Base-by-base conservation (phyloP, 2,113 vertebrate genomes). In the Tautogolabrus adspersus region DNA sequence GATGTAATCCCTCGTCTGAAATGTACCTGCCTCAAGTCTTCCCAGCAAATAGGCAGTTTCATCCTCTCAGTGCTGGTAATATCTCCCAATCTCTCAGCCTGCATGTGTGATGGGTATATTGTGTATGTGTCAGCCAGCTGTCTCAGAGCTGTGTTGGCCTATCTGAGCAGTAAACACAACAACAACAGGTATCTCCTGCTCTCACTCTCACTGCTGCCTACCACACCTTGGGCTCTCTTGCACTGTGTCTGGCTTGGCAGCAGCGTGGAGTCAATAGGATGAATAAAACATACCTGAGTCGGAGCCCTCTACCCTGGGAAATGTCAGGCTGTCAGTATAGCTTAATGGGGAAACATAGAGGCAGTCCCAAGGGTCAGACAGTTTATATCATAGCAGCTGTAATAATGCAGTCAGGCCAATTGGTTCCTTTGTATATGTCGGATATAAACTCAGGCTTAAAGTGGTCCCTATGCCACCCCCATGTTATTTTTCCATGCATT, bases 231-330 rank as follows among this genome's bases (percentile, higher is more conserved):
- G 80, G 69, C 85, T 77, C 19, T 79, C 59, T 88, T 77, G 73
- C 81, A 81, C 65, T 70, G 55, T 85, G 79, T 88, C 80, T 81
- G 65, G 40, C 67, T 88, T 78, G 67, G 87, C 83, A 84, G 81
- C 83, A 77, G 84, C 62, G 81, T 70, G 72, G 86, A 91, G 91
- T 89, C 89, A 91, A 87, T 86, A 78, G 80, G 87, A 94, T 95
- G 92, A 94, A 94, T 94, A 93, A 94, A 93, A 93, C 91, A 93
- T 91, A 82, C 82, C 75, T 61, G 83, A 90, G 90, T 90, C 88
- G 90, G 86, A 91, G 70, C 65, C 68, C 81, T 91, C 83, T 88
- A 89, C 90, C 90, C 87, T 83, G 89, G 89, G 87, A 93, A 89
- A 91, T 92, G 92, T 94, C 92, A 93, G 87, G 60, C 89, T 91